Conservation (phyloP, 2,797 vertebrate species). For the Myripristis murdjan region DNA sequence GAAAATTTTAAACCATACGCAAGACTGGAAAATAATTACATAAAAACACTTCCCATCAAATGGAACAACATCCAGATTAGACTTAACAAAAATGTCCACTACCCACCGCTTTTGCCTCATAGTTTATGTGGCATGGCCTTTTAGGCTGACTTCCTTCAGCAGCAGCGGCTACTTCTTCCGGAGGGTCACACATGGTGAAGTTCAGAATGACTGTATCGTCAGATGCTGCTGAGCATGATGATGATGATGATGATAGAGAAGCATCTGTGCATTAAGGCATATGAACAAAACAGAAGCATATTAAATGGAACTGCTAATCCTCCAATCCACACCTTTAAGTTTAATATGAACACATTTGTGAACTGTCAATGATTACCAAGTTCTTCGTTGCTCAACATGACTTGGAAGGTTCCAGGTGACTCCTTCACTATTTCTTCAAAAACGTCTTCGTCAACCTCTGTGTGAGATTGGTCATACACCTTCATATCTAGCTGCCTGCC, state of each 20-base stretch:
- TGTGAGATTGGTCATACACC: constrained; percentile 37
- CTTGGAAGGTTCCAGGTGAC: constrained; percentile 25
- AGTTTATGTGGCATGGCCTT: constrained; percentile 28
- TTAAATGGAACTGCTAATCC: background rate
- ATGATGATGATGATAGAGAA: constrained; percentile 15
- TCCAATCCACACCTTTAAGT: no score
- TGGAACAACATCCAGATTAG: constrained; percentile 22
- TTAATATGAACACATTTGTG: background rate
- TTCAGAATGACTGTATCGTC: constrained; percentile 21
- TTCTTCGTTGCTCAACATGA: constrained; percentile 30
- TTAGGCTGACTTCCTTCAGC: constrained; percentile 31
- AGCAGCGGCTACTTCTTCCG: constrained; percentile 13
- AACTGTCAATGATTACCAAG: constrained; percentile 34
- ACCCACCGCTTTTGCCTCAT: constrained; percentile 34
- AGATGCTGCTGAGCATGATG: constrained; percentile 14
- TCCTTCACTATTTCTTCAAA: constrained; percentile 47
- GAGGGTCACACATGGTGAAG: constrained; percentile 17
- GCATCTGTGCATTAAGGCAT: constrained; percentile 20
- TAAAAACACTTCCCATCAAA: constrained; percentile 7
- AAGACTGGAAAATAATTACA: background rate
- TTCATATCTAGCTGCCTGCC: constrained; percentile 32
- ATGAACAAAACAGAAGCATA: constrained; percentile 9
- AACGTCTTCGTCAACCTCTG: constrained; percentile 33
- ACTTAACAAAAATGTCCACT: constrained; percentile 12
- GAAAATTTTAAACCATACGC: constrained; percentile 15